phyloP scores from a whole-genome alignment of 2,113 vertebrate genomes.

The Microcebus griseorufus region DNA sequence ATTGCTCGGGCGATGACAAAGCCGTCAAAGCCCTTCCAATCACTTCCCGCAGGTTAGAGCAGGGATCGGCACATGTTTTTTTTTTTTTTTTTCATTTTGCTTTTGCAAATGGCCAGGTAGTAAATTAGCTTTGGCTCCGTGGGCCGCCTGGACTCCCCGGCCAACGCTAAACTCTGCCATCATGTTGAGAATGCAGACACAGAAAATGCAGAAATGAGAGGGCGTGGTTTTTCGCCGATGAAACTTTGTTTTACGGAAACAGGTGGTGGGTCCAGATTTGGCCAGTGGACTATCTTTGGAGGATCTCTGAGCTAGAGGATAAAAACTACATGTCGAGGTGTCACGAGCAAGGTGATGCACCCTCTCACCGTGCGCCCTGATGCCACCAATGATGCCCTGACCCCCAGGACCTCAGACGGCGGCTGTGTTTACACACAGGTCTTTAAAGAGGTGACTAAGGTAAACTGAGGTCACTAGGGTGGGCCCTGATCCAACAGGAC shows the following conservation, averaged over 20 bases:
- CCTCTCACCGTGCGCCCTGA: background rate
- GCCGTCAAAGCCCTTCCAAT: background rate
- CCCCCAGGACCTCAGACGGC: background rate
- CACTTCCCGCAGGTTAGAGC: background rate
- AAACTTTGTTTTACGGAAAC: background rate
- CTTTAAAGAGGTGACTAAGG: background rate
- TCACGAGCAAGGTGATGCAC: fast-evolving
- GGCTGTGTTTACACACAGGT: background rate
- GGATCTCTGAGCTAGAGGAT: background rate
- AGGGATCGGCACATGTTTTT: fast-evolving
- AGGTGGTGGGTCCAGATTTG: too few species aligned
- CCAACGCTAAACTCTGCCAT: background rate
- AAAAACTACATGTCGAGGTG: background rate
- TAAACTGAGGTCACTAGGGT: background rate
- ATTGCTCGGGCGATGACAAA: background rate
- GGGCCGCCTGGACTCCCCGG: fast-evolving
- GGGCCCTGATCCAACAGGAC: background rate
- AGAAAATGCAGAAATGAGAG: background rate
- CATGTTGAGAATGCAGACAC: background rate
- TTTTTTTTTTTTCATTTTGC: too few species aligned
- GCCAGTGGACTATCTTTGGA: background rate
- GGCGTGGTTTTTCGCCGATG: background rate
- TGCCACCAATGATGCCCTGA: fast-evolving
- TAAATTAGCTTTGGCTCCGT: background rate
- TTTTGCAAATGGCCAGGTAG: background rate